Evolutionary conservation across 2,888 invertebrate genomes (phyloP).

Genomic region (Diaprepes abbreviatus): DNA sequence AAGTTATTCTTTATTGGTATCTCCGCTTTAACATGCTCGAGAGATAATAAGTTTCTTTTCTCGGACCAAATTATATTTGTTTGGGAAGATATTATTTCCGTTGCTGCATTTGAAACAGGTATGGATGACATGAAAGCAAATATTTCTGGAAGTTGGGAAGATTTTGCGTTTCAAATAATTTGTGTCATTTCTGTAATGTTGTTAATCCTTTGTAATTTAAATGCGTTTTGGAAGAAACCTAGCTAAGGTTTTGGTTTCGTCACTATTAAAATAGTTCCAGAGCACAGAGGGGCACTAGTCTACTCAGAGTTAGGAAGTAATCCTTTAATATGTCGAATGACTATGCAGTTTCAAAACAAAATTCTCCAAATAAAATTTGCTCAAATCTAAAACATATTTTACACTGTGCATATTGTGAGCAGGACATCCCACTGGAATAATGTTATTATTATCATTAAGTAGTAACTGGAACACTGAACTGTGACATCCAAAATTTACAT

Average conservation of each 20-base stretch:
- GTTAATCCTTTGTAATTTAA: not conserved
- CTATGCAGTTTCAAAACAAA: no score
- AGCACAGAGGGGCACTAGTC: not conserved
- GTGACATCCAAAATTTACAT: not conserved
- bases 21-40: not conserved
- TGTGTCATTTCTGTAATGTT: not conserved
- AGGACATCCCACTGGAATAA: conserved; percentile 1
- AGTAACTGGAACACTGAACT: not conserved
- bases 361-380: no score
- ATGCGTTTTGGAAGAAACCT: no score
- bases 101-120: not conserved
- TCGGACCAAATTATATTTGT: not conserved
- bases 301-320: not conserved
- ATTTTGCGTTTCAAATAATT: not conserved
- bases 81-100: not conserved
- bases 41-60: not conserved
- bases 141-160: not conserved
- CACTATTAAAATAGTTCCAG: not conserved
- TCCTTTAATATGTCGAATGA: not conserved
- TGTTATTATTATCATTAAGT: not conserved
- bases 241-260: not conserved
- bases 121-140: not conserved
- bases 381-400: no score
- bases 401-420: conserved; percentile 5
- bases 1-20: not conserved